Base-by-base conservation (phyloP, 2,888 invertebrate species). In the Chymomyza caudatula region DNA sequence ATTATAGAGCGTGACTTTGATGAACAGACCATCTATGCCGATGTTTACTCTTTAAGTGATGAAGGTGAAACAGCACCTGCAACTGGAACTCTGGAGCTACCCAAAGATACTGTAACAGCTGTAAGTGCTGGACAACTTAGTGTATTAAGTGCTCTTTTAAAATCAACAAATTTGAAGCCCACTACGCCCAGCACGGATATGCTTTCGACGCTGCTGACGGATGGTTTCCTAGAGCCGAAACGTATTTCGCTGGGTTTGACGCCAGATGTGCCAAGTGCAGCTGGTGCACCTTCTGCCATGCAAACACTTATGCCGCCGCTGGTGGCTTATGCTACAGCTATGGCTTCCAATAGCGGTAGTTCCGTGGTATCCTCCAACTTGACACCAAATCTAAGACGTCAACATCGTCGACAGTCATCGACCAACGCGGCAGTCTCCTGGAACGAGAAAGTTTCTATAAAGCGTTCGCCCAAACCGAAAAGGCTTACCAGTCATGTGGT, bases 121-220 rank as follows among this genome's bases (percentile, higher is more conserved):
- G 72, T 74, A 68, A 76, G 73, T 72, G 17, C 23, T 5, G 4
- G n/a, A 51, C 0, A 2, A 3, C 52, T 37, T 61, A 11, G 4
- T 11, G 1, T 2, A 15, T 47, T 11, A 67, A 58, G 2, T 47
- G 17, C 47, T 19, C 19, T 19, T 51, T 19, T 20, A 13, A 60
- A n/a, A 23, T 6, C 13, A 54, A 11, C 55, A 15, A 57, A 56
- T n/a, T 65, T 64, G 13, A 83, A 90, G 88, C 93, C 94, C 0
- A 94, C 95, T 0, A 95, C 96, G 0, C 96, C 96, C 0, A 96
- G 95, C 68, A 96, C 96, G 0, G 96, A 96, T 0, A 92, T 95
- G 4, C 63, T 69, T 3, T 94, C 95, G 92, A 96, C 96, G 0
- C 94, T 95, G 4, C 95, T 96, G 1, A 92, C 96, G 29, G 97